Conservation (phyloP, 1,140 invertebrate species). For the Bombus haemorrhoidalis region DNA sequence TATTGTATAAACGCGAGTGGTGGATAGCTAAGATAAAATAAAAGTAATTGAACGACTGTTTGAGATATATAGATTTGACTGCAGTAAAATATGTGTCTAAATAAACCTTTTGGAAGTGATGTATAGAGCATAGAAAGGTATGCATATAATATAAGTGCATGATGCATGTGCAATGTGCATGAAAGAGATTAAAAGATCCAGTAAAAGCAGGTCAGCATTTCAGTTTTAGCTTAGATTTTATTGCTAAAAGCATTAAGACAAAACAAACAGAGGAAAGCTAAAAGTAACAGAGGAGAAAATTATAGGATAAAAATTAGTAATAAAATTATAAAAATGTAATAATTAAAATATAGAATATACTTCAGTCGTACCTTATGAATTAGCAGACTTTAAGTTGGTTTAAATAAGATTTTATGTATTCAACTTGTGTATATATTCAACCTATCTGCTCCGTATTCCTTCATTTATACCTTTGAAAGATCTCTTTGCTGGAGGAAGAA, state of each 20-base stretch:
- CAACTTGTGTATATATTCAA: background rate
- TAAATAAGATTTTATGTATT: background rate
- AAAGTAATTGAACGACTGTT: background rate
- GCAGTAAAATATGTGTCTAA: background rate
- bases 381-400: background rate
- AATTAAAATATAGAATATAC: background rate
- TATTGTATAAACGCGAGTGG: background rate
- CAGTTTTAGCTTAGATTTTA: background rate
- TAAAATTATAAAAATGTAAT: background rate
- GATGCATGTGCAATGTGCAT: slow-evolving; percentile 2
- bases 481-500: background rate
- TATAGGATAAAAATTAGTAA: background rate
- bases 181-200: slow-evolving; percentile 26
- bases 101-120: background rate
- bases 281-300: too few relatives aligned
- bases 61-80: too few relatives aligned
- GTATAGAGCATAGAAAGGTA: background rate
- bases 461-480: background rate
- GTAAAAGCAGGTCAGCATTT: background rate
- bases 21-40: slow-evolving; percentile 12
- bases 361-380: background rate
- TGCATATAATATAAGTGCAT: background rate
- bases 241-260: background rate
- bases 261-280: background rate
- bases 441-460: background rate